A percentile compares a stretch with the other conserved stretches of the same genome.
Evolutionary conservation across 2,113 vertebrate species (phyloP).

Genomic region (Xenotilapia caudafasciata): DNA sequence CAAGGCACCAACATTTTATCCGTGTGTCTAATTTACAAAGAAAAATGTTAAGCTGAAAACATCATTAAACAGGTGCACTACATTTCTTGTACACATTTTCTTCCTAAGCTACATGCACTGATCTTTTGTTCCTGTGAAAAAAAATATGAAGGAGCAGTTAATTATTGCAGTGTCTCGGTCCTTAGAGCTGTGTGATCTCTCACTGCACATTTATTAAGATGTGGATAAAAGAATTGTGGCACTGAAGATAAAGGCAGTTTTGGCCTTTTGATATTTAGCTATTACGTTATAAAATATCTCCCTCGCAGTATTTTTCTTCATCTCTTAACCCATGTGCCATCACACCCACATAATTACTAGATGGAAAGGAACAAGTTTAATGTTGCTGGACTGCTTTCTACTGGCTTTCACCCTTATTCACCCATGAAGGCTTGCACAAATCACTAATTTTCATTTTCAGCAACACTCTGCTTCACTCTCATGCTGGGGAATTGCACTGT

Average conservation of each 20-base stretch:
- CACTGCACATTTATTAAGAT: slow-evolving; percentile 14
- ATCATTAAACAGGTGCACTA: not conserved
- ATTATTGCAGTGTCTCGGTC: not conserved
- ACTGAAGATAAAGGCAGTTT: slow-evolving; percentile 7
- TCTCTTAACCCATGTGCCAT: not conserved
- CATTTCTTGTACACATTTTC: not conserved
- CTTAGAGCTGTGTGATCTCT: slow-evolving; percentile 26
- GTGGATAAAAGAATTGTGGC: slow-evolving; percentile 14
- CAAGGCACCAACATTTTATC: not conserved
- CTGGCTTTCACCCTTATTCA: not conserved
- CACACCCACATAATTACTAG: slow-evolving; percentile 10
- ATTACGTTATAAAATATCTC: slow-evolving; percentile 2
- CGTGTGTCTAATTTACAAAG: not conserved
- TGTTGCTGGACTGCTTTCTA: not conserved
- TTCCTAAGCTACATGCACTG: not conserved
- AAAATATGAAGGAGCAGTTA: not conserved
- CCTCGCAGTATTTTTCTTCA: not conserved
- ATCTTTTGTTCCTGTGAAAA: not conserved
- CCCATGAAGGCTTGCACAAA: not conserved
- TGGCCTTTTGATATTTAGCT: slow-evolving; percentile 37
- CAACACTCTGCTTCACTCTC: not conserved
- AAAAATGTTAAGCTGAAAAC: not conserved
- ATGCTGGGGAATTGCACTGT: not conserved
- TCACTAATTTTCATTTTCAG: not conserved
- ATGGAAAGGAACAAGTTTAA: not conserved